phyloP scores from a whole-genome alignment of 2,888 invertebrate species.

The Pyrocoelia pectoralis region DNA sequence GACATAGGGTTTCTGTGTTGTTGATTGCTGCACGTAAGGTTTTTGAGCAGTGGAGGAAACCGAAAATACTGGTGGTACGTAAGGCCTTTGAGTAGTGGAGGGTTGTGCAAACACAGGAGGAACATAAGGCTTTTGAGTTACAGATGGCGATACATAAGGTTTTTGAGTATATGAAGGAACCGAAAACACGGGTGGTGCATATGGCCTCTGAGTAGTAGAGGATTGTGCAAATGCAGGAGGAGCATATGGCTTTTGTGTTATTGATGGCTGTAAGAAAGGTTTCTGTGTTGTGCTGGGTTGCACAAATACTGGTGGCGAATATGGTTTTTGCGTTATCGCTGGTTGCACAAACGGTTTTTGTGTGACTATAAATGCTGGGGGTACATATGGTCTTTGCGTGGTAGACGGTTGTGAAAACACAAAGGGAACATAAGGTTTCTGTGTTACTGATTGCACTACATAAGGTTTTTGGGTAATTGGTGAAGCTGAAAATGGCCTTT shows the following conservation, averaged over 20 bases:
- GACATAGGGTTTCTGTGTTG: slow-evolving; percentile 1
- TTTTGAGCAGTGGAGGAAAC: not conserved
- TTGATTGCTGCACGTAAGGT: not conserved
- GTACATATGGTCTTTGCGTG: not conserved
- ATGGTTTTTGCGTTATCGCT: not conserved
- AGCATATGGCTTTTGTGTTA: not conserved
- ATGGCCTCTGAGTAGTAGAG: not conserved
- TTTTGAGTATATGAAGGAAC: not conserved
- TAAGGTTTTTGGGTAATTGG: not conserved
- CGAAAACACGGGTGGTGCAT: not conserved
- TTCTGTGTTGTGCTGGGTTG: not conserved
- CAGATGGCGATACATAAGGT: not conserved
- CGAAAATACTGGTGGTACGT: not conserved
- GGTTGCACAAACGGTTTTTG: not conserved
- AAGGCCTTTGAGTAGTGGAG: not conserved
- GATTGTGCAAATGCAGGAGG: not conserved
- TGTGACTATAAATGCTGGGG: not conserved
- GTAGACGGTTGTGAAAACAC: not conserved
- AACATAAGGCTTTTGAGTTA: not conserved
- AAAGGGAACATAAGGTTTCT: not conserved
- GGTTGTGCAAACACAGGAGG: not conserved
- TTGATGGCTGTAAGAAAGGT: not conserved
- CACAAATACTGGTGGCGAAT: not conserved
- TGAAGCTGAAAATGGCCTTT: not conserved
- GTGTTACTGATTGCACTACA: not conserved